Conservation (phyloP, 1,140 invertebrate genomes). For the Physella acuta region DNA sequence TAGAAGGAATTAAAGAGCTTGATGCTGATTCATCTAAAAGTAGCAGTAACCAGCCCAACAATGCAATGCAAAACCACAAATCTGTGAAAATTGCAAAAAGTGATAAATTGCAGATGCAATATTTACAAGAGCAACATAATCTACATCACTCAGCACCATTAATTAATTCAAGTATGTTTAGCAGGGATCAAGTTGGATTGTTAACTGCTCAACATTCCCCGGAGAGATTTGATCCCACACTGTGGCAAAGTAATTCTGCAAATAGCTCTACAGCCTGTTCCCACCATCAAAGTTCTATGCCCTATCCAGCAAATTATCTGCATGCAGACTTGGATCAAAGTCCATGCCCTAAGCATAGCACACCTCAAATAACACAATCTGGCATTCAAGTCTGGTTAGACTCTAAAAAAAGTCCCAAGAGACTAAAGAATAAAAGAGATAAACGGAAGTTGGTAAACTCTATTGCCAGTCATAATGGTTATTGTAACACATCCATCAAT, state of each 20-base stretch:
- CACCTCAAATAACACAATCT: neutral
- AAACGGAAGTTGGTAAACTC: constrained; percentile 14
- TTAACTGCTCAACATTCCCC: too few relatives aligned
- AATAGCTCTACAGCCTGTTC: neutral
- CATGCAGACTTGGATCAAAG: neutral
- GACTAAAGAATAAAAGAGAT: constrained; percentile 15
- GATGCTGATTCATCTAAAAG: too few relatives aligned
- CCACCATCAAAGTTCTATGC: neutral
- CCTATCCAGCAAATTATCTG: neutral
- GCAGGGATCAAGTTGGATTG: too few relatives aligned
- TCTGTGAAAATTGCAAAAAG: too few relatives aligned
- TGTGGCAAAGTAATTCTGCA: neutral
- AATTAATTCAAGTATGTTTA: neutral
- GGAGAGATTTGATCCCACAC: too few relatives aligned
- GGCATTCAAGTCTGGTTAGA: neutral
- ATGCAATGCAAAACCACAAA: too few relatives aligned
- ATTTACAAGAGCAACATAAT: neutral
- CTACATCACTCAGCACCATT: neutral
- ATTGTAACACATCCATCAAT: neutral
- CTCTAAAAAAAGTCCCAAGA: constrained; percentile 5
- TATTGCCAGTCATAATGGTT: constrained; percentile 9
- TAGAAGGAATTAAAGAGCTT: too few relatives aligned
- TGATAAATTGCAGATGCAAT: neutral
- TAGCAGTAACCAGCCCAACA: too few relatives aligned
- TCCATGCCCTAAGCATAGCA: neutral